Evolutionary conservation across 2,888 invertebrate genomes (phyloP).

Genomic region (Lycaena phlaeas): DNA sequence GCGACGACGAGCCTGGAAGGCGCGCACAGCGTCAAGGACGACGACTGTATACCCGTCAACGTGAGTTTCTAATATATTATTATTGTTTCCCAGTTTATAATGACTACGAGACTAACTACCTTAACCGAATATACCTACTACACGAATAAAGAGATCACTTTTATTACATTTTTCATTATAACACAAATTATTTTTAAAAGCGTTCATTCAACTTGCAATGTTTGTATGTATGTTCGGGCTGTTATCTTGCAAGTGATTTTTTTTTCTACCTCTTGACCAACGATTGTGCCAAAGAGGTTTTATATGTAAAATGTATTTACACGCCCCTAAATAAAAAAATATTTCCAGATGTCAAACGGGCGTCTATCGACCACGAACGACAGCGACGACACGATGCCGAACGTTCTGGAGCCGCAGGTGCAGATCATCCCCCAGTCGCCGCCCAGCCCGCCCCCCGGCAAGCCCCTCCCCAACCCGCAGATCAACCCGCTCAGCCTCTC

Average conservation of each 20-base stretch:
- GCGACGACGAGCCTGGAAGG: slow-evolving; percentile 53
- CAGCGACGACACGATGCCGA: slow-evolving; percentile 64
- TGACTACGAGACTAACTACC: no score
- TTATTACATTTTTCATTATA: no score
- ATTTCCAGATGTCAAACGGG: slow-evolving; percentile 63
- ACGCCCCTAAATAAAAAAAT: neutral
- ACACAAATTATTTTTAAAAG: no score
- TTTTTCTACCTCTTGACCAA: no score
- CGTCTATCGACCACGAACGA: slow-evolving; percentile 66
- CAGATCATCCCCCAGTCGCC: slow-evolving; percentile 59
- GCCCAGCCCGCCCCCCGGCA: slow-evolving; percentile 38
- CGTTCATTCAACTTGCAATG: no score
- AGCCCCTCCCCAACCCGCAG: slow-evolving; percentile 25
- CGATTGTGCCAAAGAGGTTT: no score
- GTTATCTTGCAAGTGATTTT: no score
- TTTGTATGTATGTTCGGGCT: no score
- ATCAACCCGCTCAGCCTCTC: slow-evolving; percentile 28
- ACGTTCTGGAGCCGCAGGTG: slow-evolving; percentile 62
- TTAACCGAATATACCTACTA: no score
- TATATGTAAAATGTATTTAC: no score
- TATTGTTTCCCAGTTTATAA: no score
- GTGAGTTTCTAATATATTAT: slow-evolving; percentile 32
- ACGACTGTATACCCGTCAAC: slow-evolving; percentile 63
- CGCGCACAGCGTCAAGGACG: slow-evolving; percentile 53
- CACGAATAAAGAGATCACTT: no score